Conservation (phyloP, 2,797 vertebrate genomes). For the Okamejei kenojei region DNA sequence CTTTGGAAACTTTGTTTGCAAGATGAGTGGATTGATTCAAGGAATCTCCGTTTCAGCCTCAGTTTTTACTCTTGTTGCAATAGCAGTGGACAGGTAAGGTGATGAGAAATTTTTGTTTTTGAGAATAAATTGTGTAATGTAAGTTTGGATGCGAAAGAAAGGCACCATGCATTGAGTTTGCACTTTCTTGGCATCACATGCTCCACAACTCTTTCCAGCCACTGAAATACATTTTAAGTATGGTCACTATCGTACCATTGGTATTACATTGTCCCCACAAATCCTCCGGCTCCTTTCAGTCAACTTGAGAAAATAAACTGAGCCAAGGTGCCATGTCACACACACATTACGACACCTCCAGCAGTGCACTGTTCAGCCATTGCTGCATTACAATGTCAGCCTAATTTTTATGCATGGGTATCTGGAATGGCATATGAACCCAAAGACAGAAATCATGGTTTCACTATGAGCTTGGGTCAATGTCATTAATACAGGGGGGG, state of each 20-base stretch:
- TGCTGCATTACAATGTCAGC: neutral
- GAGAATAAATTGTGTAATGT: neutral
- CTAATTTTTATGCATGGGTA: neutral
- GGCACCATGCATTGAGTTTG: neutral
- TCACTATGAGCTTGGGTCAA: neutral
- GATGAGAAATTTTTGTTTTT: neutral
- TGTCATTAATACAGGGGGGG: neutral
- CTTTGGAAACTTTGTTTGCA: conserved; percentile 79
- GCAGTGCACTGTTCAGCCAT: neutral
- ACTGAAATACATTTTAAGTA: neutral
- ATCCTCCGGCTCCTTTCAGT: neutral
- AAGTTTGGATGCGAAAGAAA: neutral
- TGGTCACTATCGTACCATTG: neutral
- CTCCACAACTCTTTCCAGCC: neutral
- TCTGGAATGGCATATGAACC: neutral
- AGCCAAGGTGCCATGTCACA: too few species aligned
- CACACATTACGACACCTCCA: neutral
- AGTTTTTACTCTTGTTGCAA: conserved; percentile 85
- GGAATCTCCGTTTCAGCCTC: conserved; percentile 86
- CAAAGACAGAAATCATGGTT: neutral
- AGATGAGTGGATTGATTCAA: conserved; percentile 83
- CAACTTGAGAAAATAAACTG: neutral
- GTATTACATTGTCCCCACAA: neutral
- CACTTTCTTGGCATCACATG: neutral
- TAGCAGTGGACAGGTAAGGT: conserved; percentile 80